Conservation (phyloP, 1,140 invertebrate genomes). For the Sitobion miscanthi region DNA sequence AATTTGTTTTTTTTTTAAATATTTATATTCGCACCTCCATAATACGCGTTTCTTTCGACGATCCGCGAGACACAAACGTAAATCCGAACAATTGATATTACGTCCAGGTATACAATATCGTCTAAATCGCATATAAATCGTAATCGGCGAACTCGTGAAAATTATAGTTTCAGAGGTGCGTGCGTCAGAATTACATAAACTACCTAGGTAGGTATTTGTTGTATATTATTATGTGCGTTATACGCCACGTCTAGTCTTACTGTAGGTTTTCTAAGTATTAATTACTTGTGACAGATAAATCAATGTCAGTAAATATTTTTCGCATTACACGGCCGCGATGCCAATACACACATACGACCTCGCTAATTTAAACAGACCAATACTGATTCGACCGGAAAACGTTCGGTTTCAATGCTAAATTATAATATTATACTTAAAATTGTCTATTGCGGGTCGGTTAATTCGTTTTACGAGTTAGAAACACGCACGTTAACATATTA, state of each 20-base stretch:
- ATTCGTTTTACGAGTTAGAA: background rate
- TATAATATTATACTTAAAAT: background rate
- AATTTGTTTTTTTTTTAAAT: too few relatives aligned
- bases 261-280: background rate
- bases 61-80: background rate
- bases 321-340: background rate
- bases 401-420: background rate
- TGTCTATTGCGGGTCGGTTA: background rate
- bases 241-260: background rate
- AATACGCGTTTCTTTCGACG: background rate
- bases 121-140: background rate
- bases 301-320: background rate
- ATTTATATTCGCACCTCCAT: too few relatives aligned
- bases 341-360: background rate
- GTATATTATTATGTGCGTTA: background rate
- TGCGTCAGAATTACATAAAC: background rate
- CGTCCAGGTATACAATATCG: background rate
- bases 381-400: background rate
- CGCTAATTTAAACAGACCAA: background rate
- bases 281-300: conserved; percentile 12
- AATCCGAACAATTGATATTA: background rate
- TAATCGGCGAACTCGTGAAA: background rate
- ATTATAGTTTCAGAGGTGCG: background rate
- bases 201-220: background rate
- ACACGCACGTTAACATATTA: background rate